Percentiles rank a stretch among this genome's conserved stretches.
Evolutionary conservation across 2,113 vertebrate genomes (phyloP).

Genomic region (Camelus bactrianus): DNA sequence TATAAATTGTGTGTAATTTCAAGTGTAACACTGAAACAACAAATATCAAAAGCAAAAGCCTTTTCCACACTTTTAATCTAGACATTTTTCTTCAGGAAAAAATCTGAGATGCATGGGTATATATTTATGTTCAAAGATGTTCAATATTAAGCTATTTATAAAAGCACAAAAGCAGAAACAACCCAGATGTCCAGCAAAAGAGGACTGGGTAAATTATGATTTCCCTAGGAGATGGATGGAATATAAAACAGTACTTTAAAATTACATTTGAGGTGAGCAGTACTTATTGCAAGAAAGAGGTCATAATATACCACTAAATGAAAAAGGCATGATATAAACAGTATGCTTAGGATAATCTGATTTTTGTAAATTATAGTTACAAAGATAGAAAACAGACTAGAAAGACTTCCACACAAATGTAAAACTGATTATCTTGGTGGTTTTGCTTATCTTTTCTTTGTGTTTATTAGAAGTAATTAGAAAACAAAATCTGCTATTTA

Average conservation of each 20-base stretch:
- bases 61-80: not conserved
- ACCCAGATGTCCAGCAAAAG: not conserved
- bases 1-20: not conserved
- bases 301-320: not conserved
- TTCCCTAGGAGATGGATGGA: not conserved
- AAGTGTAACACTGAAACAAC: not conserved
- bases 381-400: constrained; percentile 27
- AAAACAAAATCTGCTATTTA: not conserved
- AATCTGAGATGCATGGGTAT: not conserved
- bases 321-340: not conserved
- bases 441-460: not conserved
- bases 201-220: not conserved
- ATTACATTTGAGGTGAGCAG: not conserved
- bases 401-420: not conserved
- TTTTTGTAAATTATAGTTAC: constrained; percentile 11
- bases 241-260: not conserved
- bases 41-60: constrained; percentile 8
- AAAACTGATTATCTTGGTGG: not conserved
- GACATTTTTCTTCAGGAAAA: constrained; percentile 28
- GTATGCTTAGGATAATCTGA: not conserved
- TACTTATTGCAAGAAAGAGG: not conserved
- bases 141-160: not conserved
- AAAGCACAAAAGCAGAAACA: constrained; percentile 50
- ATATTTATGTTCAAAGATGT: not conserved
- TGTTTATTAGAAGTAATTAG: constrained; percentile 21